Evolutionary conservation across 2,888 invertebrate species (phyloP).

Genomic region (Leuctra nigra): DNA sequence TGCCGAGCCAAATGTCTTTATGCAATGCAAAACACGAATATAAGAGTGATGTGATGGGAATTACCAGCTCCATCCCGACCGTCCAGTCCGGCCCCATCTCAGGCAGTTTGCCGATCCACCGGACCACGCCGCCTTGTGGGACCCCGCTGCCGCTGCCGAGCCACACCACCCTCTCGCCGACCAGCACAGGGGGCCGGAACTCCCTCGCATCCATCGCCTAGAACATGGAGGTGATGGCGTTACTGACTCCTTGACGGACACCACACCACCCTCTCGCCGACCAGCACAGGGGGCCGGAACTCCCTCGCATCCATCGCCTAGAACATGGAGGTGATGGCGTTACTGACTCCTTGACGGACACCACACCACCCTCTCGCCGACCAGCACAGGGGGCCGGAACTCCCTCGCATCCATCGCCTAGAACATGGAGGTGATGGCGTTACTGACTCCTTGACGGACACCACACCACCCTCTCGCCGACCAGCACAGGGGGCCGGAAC

Average conservation of each 20-base stretch:
- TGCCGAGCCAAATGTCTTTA: too few relatives aligned
- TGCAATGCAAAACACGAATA: not conserved
- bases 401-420: too few relatives aligned
- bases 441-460: too few relatives aligned
- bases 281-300: conserved; percentile 35
- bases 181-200: too few relatives aligned
- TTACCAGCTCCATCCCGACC: conserved; percentile 49
- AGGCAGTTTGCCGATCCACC: conserved; percentile 46
- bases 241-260: too few relatives aligned
- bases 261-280: conserved; percentile 46
- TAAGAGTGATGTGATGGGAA: conserved; percentile 31
- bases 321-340: too few relatives aligned
- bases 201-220: too few relatives aligned
- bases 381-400: conserved; percentile 35
- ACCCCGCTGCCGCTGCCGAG: conserved; percentile 41
- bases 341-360: too few relatives aligned
- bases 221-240: too few relatives aligned
- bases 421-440: too few relatives aligned
- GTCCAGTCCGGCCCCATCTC: conserved; percentile 41
- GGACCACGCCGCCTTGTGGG: conserved; percentile 43
- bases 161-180: conserved; percentile 47
- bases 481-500: conserved; percentile 35
- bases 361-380: conserved; percentile 46
- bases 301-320: too few relatives aligned
- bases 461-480: conserved; percentile 46